Evolutionary conservation across 2,113 vertebrate genomes (phyloP), one percentile per base, ranked within the genome.

Genomic region (Lophura nycthemera): DNA sequence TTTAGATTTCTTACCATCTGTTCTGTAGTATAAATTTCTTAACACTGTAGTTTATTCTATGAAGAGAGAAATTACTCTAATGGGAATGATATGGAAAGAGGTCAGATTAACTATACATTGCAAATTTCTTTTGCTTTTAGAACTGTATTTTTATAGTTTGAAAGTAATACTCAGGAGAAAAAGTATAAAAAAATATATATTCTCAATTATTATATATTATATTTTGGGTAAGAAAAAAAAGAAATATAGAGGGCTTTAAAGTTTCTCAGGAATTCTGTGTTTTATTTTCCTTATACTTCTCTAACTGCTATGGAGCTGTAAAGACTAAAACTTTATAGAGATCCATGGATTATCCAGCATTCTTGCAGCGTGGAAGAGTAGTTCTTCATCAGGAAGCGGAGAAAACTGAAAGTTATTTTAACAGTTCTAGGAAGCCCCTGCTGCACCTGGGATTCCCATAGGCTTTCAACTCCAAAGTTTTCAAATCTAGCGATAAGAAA

Each of bases 1-100:
- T 90, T 89, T 67, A 22, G 5, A 10, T 78, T 92, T 38, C 83
- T 89, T 88, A 20, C 73, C 57, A 87, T 72, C 77, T 95, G 61
- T 69, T 89, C 74, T 81, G 29, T 72, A 75, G 34, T 24, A 43
- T 15, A 71, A 81, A 17, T n/a, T 84, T 29, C 20, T 91, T 32
- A 72, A 48, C 20, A 12, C n/a, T 73, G 4, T 56, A 50, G 78
- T 82, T 78, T 67, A n/a, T 16, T 24, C 4, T 27, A 42, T 40
- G 54, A 85, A 83, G 36, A 65, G 15, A 65, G 11, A 64, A 52
- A 47, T 47, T 8, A n/a, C 72, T 72, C 48, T 76, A 79, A 48
- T 34, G 38, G 38, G 10, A 38, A 38, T 40, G 6, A 4, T 45
- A 48, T 69, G 14, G 15, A 15, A 72, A 92, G 89, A 91, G 47